Evolutionary conservation across 2,888 invertebrate species (phyloP), one percentile per base, ranked within the genome.

Genomic region (Oxytorus armatus): DNA sequence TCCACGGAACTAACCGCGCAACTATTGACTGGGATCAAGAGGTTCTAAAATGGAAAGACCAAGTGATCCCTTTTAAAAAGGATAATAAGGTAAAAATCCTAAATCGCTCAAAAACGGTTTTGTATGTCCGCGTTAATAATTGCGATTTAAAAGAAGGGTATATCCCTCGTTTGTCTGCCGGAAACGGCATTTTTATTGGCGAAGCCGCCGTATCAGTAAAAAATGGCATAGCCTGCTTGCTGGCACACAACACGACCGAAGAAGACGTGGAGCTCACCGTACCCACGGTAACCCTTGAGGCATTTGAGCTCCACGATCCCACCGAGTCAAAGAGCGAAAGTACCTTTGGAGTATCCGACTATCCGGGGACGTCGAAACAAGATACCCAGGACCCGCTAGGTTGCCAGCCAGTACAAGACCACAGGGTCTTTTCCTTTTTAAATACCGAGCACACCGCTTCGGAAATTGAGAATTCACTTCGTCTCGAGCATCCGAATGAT

Each of bases 101-200:
- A 1, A 25, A 47, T 18, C 1, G 61, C n/a, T 63, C 61, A n/a
- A 39, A 11, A n/a, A 25, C 25, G 0, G 47, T 47, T 1, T 25
- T 25, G 44, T 25, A 29, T 14, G 29, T 47, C 0, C 25, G 16
- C 1, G 44, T 63, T 0, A 25, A 11, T 1, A 63, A 63, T 14
- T 23, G n/a, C 10, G 61, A 63, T 1, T 1, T 70, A 10, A 53
- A 21, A 36, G 69, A 55, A 1, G 68, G 68, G 2, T 68, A 68
- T 68, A 8, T 68, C 3, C 53, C 69, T 11, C 55, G 55, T 21
- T 21, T 65, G 10, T 0, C 5, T 1, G 16, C 33, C 16, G 10
- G 14, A 5, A 49, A 68, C 0, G 51, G 16, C 8, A 57, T 70
- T 14, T 70, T 25, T 23, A 16, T 51, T 1, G 72, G 72, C 10